Evolutionary conservation across 2,888 invertebrate genomes (phyloP).

Genomic region (Ptychoptera contaminata): DNA sequence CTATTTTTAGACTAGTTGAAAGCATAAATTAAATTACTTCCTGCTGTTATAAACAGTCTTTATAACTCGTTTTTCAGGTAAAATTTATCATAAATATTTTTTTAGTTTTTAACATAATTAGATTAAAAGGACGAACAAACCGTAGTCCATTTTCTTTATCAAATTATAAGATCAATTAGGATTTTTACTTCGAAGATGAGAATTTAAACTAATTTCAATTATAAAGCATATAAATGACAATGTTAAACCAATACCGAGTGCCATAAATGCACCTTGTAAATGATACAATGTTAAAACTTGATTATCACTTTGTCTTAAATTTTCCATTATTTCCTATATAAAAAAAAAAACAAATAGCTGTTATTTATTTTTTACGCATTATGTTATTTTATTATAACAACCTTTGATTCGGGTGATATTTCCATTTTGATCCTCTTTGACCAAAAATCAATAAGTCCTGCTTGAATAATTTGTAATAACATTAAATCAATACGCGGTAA

Average conservation of each 20-base stretch:
- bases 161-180: no score
- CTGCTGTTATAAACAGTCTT: no score
- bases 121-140: no score
- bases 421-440: neutral
- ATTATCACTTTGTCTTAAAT: neutral
- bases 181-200: no score
- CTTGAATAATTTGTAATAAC: neutral
- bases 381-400: neutral
- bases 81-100: no score
- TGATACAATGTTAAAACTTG: neutral
- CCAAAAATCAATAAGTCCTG: conserved; percentile 1
- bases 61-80: no score
- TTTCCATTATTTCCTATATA: neutral
- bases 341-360: neutral
- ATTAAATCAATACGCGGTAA: neutral
- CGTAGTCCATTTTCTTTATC: no score
- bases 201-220: neutral
- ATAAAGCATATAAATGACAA: neutral
- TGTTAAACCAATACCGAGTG: neutral
- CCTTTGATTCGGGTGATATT: neutral
- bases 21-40: no score
- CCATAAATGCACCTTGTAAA: conserved; percentile 2
- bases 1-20: no score
- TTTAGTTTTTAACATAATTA: no score
- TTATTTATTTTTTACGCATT: neutral